Evolutionary conservation across 2,113 vertebrate species (phyloP), one percentile per base, ranked within the genome.

Genomic region (Noctilio leporinus): DNA sequence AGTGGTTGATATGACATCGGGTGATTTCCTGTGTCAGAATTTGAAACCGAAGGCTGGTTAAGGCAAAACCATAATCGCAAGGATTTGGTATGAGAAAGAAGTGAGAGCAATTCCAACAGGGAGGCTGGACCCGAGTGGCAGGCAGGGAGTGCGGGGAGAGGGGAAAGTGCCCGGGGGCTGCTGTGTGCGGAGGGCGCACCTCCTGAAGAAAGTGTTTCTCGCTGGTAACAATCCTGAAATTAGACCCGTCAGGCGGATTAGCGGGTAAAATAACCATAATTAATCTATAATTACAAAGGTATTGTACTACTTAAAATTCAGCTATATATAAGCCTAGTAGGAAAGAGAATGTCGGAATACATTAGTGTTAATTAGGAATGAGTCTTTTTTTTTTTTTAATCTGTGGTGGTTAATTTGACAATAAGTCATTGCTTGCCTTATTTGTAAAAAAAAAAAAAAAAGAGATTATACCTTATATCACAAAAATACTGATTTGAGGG

Each of bases 341-440:
- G 62, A 40, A 22, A 51, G 64, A 88, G 40, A 92, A 0, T 67
- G 33, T 73, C 30, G 22, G 55, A 76, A 64, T 53, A 72, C 7
- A 30, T 19, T 86, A 35, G 26, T 11, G 20, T 45, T 20, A 59
- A 20, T 22, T 65, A 70, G 10, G 22, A 49, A 62, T 28, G 45
- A 38, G 35, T 75, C 26, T 11, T 28, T 10, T 59, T 59, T 28
- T 76, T 65, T 70, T 84, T 53, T 84, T 45, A 64, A 75, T 76
- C 72, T 81, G 76, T 72, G 40, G n/a, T 77, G 28, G 51, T 96
- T 95, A 78, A 96, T 30, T 75, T 95, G 28, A n/a, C 24, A 57
- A 30, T 40, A 40, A 40, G 35, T 43, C 64, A 65, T 33, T 92
- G 14, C 40, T 89, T 57, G 62, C 81, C 55, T 82, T 89, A 72